Conservation (phyloP, 2,797 vertebrate genomes). For the Pantherophis alleghaniensis region DNA sequence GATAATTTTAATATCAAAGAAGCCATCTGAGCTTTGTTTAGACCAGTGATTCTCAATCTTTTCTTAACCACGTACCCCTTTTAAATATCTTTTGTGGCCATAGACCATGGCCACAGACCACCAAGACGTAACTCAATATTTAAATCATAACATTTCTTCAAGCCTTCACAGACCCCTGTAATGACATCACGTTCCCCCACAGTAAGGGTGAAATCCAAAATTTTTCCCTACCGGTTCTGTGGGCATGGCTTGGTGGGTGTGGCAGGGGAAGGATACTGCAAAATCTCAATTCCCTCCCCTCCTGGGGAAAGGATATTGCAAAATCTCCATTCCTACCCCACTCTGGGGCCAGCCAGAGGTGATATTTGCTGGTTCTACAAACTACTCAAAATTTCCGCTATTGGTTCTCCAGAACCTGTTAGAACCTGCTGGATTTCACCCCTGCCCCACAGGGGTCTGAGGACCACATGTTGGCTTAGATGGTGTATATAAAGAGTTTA, state of each 20-base stretch:
- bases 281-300: too few relatives aligned
- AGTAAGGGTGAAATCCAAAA: too few relatives aligned
- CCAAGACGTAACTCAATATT: background rate
- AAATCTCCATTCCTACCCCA: too few relatives aligned
- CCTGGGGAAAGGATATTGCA: too few relatives aligned
- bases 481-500: background rate
- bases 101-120: background rate
- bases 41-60: background rate
- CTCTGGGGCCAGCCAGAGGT: too few relatives aligned
- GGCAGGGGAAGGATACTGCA: too few relatives aligned
- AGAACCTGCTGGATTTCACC: too few relatives aligned
- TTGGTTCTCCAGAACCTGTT: too few relatives aligned
- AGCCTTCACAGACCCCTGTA: background rate
- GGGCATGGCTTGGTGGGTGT: too few relatives aligned
- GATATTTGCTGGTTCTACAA: too few relatives aligned
- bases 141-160: background rate
- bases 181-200: background rate
- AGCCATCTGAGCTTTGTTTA: background rate
- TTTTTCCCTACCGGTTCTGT: too few relatives aligned
- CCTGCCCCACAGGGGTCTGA: background rate
- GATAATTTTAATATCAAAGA: slow-evolving; percentile 1
- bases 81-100: background rate
- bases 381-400: too few relatives aligned
- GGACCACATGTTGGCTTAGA: background rate
- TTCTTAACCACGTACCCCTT: background rate